These are phyloP conservation scores for Bombyx huttoni DNA, from an alignment of 2,888 invertebrate genomes.

Conservation along the genomic window DNA sequence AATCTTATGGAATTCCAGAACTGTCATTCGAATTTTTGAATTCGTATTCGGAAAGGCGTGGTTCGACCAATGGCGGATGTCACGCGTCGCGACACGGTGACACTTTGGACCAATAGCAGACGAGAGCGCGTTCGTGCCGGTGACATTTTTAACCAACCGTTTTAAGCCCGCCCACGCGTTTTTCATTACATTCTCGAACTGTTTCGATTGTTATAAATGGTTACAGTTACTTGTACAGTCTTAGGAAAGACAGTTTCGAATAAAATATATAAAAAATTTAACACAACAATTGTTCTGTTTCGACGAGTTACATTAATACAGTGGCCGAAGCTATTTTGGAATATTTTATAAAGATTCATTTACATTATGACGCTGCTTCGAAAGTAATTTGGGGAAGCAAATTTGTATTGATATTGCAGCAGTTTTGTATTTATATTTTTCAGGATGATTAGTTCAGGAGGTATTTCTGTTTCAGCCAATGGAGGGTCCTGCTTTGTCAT, in stretches of 20 bases:
- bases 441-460: slow-evolving; percentile 13
- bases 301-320: no score
- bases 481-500: slow-evolving; percentile 27
- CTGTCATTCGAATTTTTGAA: slow-evolving; percentile 11
- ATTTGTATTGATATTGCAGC: no score
- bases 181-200: background rate
- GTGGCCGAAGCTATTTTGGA: no score
- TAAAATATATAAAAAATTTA: no score
- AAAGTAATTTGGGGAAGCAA: no score
- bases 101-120: slow-evolving; percentile 53
- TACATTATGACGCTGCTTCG: no score
- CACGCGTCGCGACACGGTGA: slow-evolving; percentile 62
- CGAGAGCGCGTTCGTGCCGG: slow-evolving; percentile 31
- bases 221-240: no score
- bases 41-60: slow-evolving; percentile 35
- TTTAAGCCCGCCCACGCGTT: slow-evolving; percentile 34
- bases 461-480: slow-evolving; percentile 43
- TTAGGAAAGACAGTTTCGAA: no score
- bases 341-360: no score
- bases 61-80: slow-evolving; percentile 49
- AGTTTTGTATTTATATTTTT: background rate
- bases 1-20: slow-evolving; percentile 2
- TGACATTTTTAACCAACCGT: slow-evolving; percentile 56
- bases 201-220: slow-evolving; percentile 3
- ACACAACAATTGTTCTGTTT: no score